Conservation (phyloP, 2,888 invertebrate species). For the Vanessa cardui region DNA sequence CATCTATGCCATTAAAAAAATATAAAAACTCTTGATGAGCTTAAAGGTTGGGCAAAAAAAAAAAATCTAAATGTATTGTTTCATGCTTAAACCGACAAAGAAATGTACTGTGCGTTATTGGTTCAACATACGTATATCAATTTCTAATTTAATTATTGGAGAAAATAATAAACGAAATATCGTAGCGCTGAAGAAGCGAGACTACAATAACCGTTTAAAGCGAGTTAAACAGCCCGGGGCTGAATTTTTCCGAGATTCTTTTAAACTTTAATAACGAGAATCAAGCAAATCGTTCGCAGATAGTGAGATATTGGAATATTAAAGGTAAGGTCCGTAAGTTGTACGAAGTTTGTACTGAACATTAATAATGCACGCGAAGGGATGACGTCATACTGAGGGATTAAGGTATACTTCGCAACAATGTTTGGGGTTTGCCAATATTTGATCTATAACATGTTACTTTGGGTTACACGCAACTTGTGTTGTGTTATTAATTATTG, state of each 20-base stretch:
- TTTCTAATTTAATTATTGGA: too few species aligned
- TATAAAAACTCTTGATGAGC: too few species aligned
- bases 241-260: conserved; percentile 9
- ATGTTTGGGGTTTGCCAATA: conserved; percentile 6
- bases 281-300: background rate
- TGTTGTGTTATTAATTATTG: background rate
- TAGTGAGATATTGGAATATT: conserved; percentile 9
- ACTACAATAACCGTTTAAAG: background rate
- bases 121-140: too few species aligned
- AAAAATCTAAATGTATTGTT: too few species aligned
- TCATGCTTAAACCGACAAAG: too few species aligned
- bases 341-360: background rate
- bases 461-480: background rate
- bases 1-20: too few species aligned
- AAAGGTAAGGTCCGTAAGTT: conserved; percentile 5
- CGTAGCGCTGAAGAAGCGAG: background rate
- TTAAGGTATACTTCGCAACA: conserved; percentile 1
- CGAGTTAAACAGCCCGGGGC: background rate
- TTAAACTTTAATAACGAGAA: conserved; percentile 8
- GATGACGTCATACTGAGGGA: conserved; percentile 1
- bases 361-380: background rate
- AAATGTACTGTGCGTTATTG: too few species aligned
- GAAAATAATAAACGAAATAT: background rate
- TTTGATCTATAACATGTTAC: conserved; percentile 4
- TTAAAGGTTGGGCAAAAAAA: too few species aligned